Conservation (phyloP, 2,113 vertebrate genomes). For the Eonycteris spelaea region DNA sequence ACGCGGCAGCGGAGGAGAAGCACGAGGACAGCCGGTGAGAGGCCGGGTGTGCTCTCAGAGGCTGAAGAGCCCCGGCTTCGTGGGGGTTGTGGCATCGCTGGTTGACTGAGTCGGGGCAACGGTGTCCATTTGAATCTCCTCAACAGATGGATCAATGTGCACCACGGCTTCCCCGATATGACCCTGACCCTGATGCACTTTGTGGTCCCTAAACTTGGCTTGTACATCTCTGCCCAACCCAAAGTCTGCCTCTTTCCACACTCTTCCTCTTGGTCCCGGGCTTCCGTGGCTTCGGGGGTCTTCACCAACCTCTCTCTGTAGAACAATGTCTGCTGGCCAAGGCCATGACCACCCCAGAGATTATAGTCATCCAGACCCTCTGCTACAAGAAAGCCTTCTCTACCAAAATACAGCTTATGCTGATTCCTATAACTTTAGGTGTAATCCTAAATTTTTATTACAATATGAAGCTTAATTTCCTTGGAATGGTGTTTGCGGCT, state of each 20-base stretch:
- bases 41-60: not conserved
- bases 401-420: conserved; percentile 91
- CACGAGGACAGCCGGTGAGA: not conserved
- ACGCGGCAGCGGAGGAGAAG: not conserved
- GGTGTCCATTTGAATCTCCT: conserved; percentile 97
- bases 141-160: conserved; percentile 98
- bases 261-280: conserved; percentile 92
- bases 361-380: conserved; percentile 93
- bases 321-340: conserved; percentile 97
- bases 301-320: conserved; percentile 97
- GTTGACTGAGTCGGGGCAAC: conserved; percentile 69
- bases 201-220: conserved; percentile 93
- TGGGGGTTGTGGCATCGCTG: conserved; percentile 53
- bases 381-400: conserved; percentile 95
- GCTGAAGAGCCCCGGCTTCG: not conserved
- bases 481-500: conserved; percentile 91
- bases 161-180: conserved; percentile 96
- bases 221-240: conserved; percentile 90
- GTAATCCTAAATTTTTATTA: conserved; percentile 98
- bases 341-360: conserved; percentile 97
- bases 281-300: conserved; percentile 96
- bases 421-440: conserved; percentile 96
- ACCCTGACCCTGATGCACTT: conserved; percentile 96
- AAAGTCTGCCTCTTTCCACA: conserved; percentile 86
- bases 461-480: conserved; percentile 94